Evolutionary conservation across 2,888 invertebrate genomes (phyloP), one percentile per base, ranked within the genome.

Genomic region (Amorpha juglandis): DNA sequence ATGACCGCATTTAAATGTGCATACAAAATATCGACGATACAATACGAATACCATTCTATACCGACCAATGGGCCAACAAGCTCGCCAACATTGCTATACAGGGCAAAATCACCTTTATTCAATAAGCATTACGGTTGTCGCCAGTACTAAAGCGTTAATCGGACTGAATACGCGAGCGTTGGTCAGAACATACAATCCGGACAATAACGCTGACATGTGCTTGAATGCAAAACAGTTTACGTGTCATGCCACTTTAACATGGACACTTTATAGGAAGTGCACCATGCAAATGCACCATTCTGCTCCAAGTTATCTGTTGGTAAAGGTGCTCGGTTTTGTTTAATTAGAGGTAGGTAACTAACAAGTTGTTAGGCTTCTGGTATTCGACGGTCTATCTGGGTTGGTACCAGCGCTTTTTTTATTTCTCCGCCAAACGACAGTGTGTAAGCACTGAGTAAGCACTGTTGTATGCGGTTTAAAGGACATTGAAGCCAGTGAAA

Each of bases 1-100:
- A 89, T 90, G 91, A 89, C 86, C 89, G 87, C 88, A 90, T 92
- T 92, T 90, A 89, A 91, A 91, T 91, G 90, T 90, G 89, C 91
- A 90, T 90, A 88, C 87, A 88, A 89, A 91, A 91, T 89, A 91
- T 91, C 89, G 86, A 89, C 86, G 74, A 77, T 81, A 89, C 88
- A 90, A 90, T 86, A 83, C 84, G 84, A 88, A 89, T 86, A 83
- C 84, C 81, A 74, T 84, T 84, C 82, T 87, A 84, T 79, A 74
- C 73, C 68, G 68, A 78, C 83, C 74, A 84, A 78, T 33, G 66
- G 73, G 69, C 64, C 58, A 67, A 69, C 76, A 69, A 74, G 65
- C 38, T n/a, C 55, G 48, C 66, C 67, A 75, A 73, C 66, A 45
- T 50, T 47, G 64, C 16, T 2, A 0, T 47, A 0, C 72, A 74